Base-by-base conservation (phyloP, 1,140 invertebrate genomes). In the Phthorimaea operculella region DNA sequence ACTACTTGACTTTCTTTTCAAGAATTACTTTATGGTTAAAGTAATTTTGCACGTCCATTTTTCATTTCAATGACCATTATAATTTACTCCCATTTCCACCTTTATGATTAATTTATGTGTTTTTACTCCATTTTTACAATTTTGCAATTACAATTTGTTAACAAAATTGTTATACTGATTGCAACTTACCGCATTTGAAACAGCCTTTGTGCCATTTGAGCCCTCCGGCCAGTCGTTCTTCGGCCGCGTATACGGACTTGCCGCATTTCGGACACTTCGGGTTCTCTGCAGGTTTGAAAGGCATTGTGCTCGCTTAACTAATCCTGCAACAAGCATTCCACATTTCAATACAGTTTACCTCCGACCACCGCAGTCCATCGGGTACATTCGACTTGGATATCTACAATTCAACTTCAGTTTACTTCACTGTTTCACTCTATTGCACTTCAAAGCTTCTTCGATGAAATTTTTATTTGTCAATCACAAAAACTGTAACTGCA, bases 191-290 rank as follows among this genome's bases (percentile, higher is more conserved):
- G 88, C 98, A 99, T 88, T 98, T 99, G 90, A 99, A 99, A 90
- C 98, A 99, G 87, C 92, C 93, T 88, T 99, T 99, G 92, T 99
- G 97, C 93, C 92, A 99, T 90, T 98, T 98, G 78, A 95, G 92
- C 74, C 97, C 97, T 74, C 96, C 98, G 66, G 97, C 98, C 66
- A 98, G 91, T 74, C 96, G 92, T 87, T 99, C 97, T 87, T 99
- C 98, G 54, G 98, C 98, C 64, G 97, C 97, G 86, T 99, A 99
- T 45, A 99, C 98, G 57, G 96, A 95, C 89, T 98, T 98, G 79
- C 92, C 92, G 90, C 98, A 99, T 87, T 98, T 97, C 61, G 97
- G 97, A 91, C 98, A 99, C 87, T 98, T 98, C 66, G 95, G 92
- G 87, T 96, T 93, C 82, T 98, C 96, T 71, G 92, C 91, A 78